Evolutionary conservation across 2,113 vertebrate species (phyloP), one percentile per base, ranked within the genome.

Genomic region (Zeus faber): DNA sequence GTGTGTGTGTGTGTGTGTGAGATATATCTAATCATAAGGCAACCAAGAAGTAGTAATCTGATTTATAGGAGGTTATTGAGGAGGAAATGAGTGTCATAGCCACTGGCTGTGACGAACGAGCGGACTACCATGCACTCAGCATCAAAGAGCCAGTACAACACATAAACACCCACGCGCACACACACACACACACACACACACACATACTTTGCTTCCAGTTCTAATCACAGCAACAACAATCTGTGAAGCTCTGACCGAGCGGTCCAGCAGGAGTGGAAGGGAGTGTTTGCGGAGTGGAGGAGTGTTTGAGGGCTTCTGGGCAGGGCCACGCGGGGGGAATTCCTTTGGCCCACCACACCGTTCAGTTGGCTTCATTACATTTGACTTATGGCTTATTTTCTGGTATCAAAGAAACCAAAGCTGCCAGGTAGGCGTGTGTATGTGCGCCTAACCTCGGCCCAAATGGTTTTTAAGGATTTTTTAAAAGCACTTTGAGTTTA

Each of bases 71-170:
- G 51, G 49, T 84, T 79, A 77, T 83, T 78, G 65, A 74, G 35
- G 54, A 83, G 82, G 86, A 85, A 82, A 84, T 86, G 72, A 65
- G 66, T 65, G 64, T 82, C 77, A 82, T 77, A 83, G 84, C 81
- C 76, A 81, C 69, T 78, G 87, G 67, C 58, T 79, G 59, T 77
- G 85, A 77, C 82, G 74, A 82, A 84, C 23, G 41, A 80, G 76
- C 5, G 65, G 62, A 58, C 70, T 54, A 69, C 52, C 29, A 46
- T 47, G 49, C 39, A 25, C 26, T 47, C 52, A 14, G 54, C 62
- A 70, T 84, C 72, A 74, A 79, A 82, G 70, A 62, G 58, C 59
- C 54, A 47, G 46, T 26, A 58, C 37, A 45, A 52, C 48, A 11
- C 27, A 37, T 37, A 70, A 64, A 49, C 29, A 23, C 60, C 50